Evolutionary conservation across 2,888 invertebrate genomes (phyloP), one percentile per base, ranked within the genome.

Genomic region (Yponomeuta cagnagella): DNA sequence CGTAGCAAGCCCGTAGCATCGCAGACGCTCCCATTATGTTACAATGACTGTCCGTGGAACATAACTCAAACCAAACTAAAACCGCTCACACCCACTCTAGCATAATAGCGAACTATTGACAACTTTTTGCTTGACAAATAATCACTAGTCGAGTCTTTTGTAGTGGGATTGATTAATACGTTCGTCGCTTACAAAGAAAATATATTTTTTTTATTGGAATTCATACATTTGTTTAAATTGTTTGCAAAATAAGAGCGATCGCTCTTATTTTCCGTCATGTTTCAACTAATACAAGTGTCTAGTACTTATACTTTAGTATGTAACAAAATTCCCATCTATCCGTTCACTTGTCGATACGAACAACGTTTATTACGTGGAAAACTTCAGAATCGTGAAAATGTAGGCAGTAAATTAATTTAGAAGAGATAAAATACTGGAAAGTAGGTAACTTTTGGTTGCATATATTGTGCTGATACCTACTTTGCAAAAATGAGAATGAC

Each of bases 11-110:
- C 15, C 12, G 52, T 12, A 15, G 52, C 52, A 15, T 58, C 52
- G 52, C 15, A 58, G 15, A 43, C 43, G 1, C 8, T 43, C 0
- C 8, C 43, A 43, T 43, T 43, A 8, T 43, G 8, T 43, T 43
- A 43, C 43, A 43, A 43, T 43, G 43, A 43, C 43, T 43, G 43
- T 43, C 43, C 43, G 43, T 43, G 8, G 9, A 58, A 58, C 52
- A 58, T 58, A 58, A 58, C 52, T 58, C 52, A 58, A 15, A n/a
- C 66, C n/a, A 66, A 37, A 67, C 74, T 80, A 75, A 80, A 75
- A 73, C 52, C 73, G 77, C 84, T 88, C 88, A 88, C 89, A 86
- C 88, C 89, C 86, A 86, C 87, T 85, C 76, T 75, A 77, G 31
- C 71, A 77, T 78, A 74, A 71, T 33, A 48, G 48, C 30, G 78